Percentiles rank a stretch among this genome's conserved stretches.
phyloP scores from a whole-genome alignment of 2,797 vertebrate species.

The Pipistrellus nathusii region DNA sequence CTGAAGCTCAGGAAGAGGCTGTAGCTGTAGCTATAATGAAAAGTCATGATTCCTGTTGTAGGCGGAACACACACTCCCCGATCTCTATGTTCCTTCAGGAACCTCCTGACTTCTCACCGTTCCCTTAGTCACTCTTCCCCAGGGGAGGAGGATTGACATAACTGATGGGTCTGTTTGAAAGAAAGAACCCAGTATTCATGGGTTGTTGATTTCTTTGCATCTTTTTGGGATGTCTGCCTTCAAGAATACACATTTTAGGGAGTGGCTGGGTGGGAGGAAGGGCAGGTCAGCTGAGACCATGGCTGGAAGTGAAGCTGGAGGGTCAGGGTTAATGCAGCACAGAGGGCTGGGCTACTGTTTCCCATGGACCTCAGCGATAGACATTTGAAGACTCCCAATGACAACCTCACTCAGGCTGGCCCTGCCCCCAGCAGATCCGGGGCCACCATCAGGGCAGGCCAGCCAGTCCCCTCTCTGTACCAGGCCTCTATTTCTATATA shows the following conservation, averaged over 20 bases:
- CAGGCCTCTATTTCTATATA: too few relatives aligned
- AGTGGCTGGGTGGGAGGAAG: too few relatives aligned
- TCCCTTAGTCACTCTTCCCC: background rate
- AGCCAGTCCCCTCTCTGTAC: too few relatives aligned
- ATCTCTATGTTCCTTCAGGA: background rate
- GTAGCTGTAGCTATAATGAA: background rate
- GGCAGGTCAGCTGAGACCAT: background rate
- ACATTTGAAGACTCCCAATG: constrained; percentile 93
- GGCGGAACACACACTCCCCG: background rate
- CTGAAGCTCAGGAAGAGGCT: background rate
- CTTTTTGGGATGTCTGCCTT: background rate
- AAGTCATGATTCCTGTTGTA: background rate
- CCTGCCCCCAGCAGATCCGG: too few relatives aligned
- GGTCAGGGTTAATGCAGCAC: background rate
- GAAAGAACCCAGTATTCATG: background rate
- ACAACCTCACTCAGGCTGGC: too few relatives aligned
- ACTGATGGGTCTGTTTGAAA: background rate
- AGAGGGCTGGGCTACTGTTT: constrained; percentile 87
- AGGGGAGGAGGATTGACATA: background rate
- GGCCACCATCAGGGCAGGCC: too few relatives aligned
- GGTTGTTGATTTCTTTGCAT: background rate
- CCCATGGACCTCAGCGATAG: constrained; percentile 96
- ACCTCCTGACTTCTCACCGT: background rate
- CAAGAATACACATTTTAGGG: background rate
- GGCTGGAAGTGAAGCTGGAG: background rate